Evolutionary conservation across 2,797 vertebrate genomes (phyloP).

Genomic region (Oreochromis grahami): DNA sequence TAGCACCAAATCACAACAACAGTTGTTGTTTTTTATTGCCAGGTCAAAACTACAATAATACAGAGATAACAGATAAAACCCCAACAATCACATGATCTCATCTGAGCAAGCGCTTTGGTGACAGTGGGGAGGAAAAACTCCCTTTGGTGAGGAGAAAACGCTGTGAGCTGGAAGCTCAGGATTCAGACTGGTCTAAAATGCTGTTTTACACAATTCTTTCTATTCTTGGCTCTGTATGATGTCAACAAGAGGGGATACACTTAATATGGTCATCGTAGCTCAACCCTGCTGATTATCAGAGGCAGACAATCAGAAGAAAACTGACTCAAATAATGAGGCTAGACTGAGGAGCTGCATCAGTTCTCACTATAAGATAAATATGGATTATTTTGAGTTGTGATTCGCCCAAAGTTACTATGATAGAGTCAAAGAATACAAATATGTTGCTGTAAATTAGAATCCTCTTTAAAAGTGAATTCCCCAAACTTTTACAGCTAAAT

Average conservation of each 20-base stretch:
- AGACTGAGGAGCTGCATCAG: background rate
- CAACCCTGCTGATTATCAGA: background rate
- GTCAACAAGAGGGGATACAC: background rate
- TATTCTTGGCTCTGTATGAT: background rate
- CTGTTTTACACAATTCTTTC: background rate
- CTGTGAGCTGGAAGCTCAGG: rapidly evolving
- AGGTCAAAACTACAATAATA: no score
- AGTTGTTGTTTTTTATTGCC: no score
- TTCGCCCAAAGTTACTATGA: background rate
- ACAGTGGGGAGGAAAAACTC: background rate
- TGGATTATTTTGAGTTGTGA: background rate
- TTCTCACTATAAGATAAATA: background rate
- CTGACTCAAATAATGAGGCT: background rate
- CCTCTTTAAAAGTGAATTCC: rapidly evolving
- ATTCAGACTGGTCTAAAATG: background rate
- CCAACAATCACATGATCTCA: no score
- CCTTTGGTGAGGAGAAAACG: background rate
- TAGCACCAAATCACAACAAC: no score
- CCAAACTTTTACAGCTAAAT: background rate
- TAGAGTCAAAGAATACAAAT: rapidly evolving
- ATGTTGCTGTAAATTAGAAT: background rate
- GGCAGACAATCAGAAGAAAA: background rate
- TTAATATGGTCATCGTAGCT: background rate
- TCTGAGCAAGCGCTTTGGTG: background rate
- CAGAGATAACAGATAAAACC: no score